Evolutionary conservation across 2,888 invertebrate genomes (phyloP).

Genomic region (Ophraella communa): DNA sequence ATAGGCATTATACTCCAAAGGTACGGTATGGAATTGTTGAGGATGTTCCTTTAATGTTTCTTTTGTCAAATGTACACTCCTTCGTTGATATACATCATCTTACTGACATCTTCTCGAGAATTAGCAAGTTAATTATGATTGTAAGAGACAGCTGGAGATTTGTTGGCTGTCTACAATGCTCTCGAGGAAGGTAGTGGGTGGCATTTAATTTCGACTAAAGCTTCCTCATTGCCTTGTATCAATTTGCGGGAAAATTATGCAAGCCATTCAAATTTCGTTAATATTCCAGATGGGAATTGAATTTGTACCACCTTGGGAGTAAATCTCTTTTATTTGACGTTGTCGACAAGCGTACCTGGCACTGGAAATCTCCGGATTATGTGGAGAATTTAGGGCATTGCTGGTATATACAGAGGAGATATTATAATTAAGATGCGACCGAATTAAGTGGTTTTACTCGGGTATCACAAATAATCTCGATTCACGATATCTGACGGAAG

Average conservation of each 20-base stretch:
- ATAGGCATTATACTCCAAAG: constrained; percentile 13
- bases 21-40: constrained; percentile 19
- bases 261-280: constrained; percentile 18
- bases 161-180: constrained; percentile 52
- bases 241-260: constrained; percentile 33
- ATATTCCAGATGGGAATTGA: constrained; percentile 14
- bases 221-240: constrained; percentile 26
- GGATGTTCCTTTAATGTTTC: constrained; percentile 36
- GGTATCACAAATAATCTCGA: not conserved
- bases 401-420: not conserved
- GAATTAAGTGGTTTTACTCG: not conserved
- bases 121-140: constrained; percentile 60
- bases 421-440: not conserved
- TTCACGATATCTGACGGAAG: not conserved
- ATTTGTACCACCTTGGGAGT: constrained; percentile 11
- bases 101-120: constrained; percentile 50
- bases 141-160: constrained; percentile 58
- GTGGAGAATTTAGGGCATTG: not conserved
- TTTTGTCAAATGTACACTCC: constrained; percentile 32
- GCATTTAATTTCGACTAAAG: constrained; percentile 9
- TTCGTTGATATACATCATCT: constrained; percentile 48
- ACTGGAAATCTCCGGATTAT: not conserved
- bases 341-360: constrained; percentile 11
- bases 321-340: constrained; percentile 11
- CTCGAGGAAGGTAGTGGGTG: constrained; percentile 34